Conservation (phyloP, 1,140 invertebrate species). For the Pissodes strobi region DNA sequence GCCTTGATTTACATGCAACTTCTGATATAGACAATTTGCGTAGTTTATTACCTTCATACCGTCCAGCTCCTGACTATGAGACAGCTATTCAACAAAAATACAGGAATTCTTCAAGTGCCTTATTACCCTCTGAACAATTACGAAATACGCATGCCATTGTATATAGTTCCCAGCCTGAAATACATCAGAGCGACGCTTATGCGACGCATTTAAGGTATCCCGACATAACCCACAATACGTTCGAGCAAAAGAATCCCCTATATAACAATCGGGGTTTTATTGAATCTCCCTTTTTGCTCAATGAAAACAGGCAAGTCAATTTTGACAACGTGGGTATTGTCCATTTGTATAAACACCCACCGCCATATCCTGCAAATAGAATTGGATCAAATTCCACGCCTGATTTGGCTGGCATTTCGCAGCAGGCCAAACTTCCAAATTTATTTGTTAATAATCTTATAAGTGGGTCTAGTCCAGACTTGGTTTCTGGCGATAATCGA, state of each 20-base stretch:
- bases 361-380: slow-evolving; percentile 70
- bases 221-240: slow-evolving; percentile 65
- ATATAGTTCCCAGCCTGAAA: slow-evolving; percentile 69
- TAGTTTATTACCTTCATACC: slow-evolving; percentile 83
- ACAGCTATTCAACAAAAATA: slow-evolving; percentile 87
- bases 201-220: slow-evolving; percentile 59
- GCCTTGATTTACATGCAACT: slow-evolving; percentile 66
- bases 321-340: slow-evolving; percentile 65
- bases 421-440: slow-evolving; percentile 50
- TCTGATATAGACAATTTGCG: slow-evolving; percentile 62
- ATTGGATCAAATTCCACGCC: slow-evolving; percentile 72
- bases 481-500: slow-evolving; percentile 67
- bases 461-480: slow-evolving; percentile 75
- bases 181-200: slow-evolving; percentile 58
- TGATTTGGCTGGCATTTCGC: slow-evolving; percentile 72
- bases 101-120: slow-evolving; percentile 57
- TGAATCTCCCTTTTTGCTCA: slow-evolving; percentile 42
- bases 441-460: slow-evolving; percentile 59
- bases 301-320: slow-evolving; percentile 47
- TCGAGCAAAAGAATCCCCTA: slow-evolving; percentile 47
- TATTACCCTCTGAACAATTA: slow-evolving; percentile 48
- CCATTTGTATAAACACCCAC: slow-evolving; percentile 79
- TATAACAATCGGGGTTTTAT: slow-evolving; percentile 42
- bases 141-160: slow-evolving; percentile 51
- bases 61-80: slow-evolving; percentile 92